phyloP scores from a whole-genome alignment of 2,888 invertebrate genomes.

The Zaprionus bogoriensis region DNA sequence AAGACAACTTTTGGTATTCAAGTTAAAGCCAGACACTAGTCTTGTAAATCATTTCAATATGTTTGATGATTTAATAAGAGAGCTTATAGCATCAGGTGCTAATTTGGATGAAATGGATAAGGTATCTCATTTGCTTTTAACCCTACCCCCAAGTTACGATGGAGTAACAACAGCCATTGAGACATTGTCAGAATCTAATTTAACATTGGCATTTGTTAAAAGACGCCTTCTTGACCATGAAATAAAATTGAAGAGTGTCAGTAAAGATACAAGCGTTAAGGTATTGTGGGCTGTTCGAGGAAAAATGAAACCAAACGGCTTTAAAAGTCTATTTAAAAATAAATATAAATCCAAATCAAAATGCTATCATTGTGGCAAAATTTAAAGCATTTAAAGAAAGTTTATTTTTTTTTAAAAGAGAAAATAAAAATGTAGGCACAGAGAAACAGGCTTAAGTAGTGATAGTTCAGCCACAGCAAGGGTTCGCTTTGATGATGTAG shows the following conservation, averaged over 20 bases:
- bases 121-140: conserved; percentile 2
- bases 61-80: conserved; percentile 3
- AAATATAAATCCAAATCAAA: background rate
- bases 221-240: conserved; percentile 21
- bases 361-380: conserved; percentile 10
- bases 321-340: background rate
- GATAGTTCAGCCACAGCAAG: background rate
- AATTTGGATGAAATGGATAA: background rate
- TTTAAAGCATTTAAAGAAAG: conserved; percentile 1
- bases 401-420: conserved; percentile 1
- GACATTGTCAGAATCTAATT: conserved; percentile 9
- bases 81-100: background rate
- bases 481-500: conserved; percentile 13
- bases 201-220: conserved; percentile 28
- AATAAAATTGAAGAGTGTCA: conserved; percentile 11
- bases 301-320: background rate
- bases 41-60: background rate
- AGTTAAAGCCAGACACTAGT: background rate
- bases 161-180: conserved; percentile 23
- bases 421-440: background rate
- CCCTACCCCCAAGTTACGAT: conserved; percentile 18
- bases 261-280: conserved; percentile 17
- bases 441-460: conserved; percentile 6
- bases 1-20: background rate
- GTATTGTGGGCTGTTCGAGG: background rate